Evolutionary conservation across 2,888 invertebrate genomes (phyloP).

Genomic region (Leptura quadrifasciata): DNA sequence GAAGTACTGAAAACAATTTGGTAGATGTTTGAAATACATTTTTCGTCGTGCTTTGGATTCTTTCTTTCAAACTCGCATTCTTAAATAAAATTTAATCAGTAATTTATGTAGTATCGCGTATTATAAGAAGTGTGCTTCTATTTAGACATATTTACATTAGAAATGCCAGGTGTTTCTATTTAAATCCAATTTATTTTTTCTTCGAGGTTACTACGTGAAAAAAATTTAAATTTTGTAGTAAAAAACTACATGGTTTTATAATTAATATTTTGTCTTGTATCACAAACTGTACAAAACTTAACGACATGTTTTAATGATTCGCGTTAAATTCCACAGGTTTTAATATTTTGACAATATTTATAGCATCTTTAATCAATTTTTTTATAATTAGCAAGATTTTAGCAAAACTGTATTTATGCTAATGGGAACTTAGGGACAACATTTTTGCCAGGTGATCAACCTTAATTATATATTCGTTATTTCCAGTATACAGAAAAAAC

Average conservation of each 20-base stretch:
- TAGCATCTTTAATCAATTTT: background rate
- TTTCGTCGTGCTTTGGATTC: no score
- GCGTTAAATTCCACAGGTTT: background rate
- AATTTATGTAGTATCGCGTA: no score
- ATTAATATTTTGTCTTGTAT: background rate
- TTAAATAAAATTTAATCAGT: no score
- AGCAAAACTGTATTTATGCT: background rate
- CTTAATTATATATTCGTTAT: background rate
- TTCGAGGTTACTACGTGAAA: background rate
- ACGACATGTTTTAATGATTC: background rate
- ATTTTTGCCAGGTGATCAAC: background rate
- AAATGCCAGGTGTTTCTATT: slow-evolving; percentile 8
- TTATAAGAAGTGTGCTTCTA: no score
- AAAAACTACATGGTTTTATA: background rate
- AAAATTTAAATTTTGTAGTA: background rate
- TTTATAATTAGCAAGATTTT: background rate
- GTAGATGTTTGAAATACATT: no score
- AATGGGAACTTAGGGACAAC: background rate
- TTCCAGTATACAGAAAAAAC: no score
- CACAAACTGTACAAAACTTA: background rate
- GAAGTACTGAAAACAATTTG: no score
- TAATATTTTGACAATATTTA: background rate
- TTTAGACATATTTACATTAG: background rate
- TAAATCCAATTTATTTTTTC: background rate
- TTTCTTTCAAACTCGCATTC: no score